Evolutionary conservation across 1,140 invertebrate species (phyloP).

Genomic region (Drosophila elegans): DNA sequence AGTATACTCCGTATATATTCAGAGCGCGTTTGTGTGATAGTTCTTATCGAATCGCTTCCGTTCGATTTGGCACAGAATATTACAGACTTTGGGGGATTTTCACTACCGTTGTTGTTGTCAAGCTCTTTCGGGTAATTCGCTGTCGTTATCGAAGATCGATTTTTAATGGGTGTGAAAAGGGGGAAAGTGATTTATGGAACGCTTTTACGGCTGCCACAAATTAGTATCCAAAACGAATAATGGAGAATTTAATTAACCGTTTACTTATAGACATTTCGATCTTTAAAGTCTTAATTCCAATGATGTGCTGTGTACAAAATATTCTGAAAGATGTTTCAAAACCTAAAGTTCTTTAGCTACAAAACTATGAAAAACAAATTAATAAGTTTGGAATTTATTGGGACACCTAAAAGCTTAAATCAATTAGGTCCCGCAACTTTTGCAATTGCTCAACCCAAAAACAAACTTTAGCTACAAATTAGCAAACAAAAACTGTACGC

Average conservation of each 20-base stretch:
- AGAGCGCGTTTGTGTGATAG: conserved; percentile 14
- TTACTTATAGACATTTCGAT: too few species aligned
- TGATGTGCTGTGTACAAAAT: too few species aligned
- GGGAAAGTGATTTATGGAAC: conserved; percentile 50
- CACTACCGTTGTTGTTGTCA: conserved; percentile 16
- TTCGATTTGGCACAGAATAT: conserved; percentile 62
- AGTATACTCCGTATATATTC: conserved; percentile 9
- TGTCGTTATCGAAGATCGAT: conserved; percentile 49
- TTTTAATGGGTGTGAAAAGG: conserved; percentile 51
- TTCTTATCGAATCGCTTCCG: conserved; percentile 74
- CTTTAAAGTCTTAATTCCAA: too few species aligned
- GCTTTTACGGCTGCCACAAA: conserved; percentile 38
- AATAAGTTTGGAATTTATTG: background rate
- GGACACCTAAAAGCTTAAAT: background rate
- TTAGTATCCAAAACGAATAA: conserved; percentile 26
- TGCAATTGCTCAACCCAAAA: conserved; percentile 28
- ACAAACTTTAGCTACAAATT: conserved; percentile 48
- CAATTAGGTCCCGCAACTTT: conserved; percentile 13
- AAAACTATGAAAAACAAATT: too few species aligned
- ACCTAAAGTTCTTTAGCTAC: too few species aligned
- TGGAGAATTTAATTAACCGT: background rate
- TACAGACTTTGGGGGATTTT: conserved; percentile 23
- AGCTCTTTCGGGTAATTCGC: conserved; percentile 23
- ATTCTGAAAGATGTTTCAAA: too few species aligned
- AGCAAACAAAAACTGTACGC: conserved; percentile 61